Evolutionary conservation across 2,113 vertebrate species (phyloP).

Genomic region (Tauraco erythrolophus): DNA sequence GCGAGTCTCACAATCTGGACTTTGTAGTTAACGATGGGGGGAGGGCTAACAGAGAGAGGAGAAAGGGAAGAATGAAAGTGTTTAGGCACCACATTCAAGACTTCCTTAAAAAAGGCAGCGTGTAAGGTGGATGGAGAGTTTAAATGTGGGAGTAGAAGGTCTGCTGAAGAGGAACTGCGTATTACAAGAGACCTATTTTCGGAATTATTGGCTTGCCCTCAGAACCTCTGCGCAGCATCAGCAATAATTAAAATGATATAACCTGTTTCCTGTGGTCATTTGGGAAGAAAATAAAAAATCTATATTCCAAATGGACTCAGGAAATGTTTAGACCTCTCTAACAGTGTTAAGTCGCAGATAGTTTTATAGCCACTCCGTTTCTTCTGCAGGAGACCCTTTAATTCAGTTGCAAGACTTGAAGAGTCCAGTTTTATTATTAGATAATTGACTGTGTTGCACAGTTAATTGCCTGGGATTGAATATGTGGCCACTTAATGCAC

Average conservation of each 20-base stretch:
- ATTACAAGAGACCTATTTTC: background rate
- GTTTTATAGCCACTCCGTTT: slow-evolving; percentile 53
- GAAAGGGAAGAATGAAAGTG: background rate
- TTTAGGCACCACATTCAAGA: background rate
- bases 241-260: slow-evolving; percentile 76
- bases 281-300: slow-evolving; percentile 71
- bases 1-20: slow-evolving; percentile 14
- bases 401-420: slow-evolving; percentile 50
- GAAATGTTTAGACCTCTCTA: slow-evolving; percentile 60
- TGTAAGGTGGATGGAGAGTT: background rate
- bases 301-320: slow-evolving; percentile 69
- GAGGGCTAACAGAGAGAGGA: background rate
- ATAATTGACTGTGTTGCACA: slow-evolving; percentile 60
- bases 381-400: slow-evolving; percentile 47
- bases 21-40: background rate
- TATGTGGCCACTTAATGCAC: slow-evolving; percentile 66
- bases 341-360: slow-evolving; percentile 41
- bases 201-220: slow-evolving; percentile 52
- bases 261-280: slow-evolving; percentile 68
- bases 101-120: background rate
- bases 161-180: background rate
- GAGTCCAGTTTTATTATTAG: slow-evolving; percentile 59
- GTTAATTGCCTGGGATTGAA: slow-evolving; percentile 71
- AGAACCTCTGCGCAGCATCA: slow-evolving; percentile 57
- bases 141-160: background rate